These are phyloP conservation scores for Cheilosia urbana DNA, from an alignment of 2,888 invertebrate genomes.

Conservation along the genomic window DNA sequence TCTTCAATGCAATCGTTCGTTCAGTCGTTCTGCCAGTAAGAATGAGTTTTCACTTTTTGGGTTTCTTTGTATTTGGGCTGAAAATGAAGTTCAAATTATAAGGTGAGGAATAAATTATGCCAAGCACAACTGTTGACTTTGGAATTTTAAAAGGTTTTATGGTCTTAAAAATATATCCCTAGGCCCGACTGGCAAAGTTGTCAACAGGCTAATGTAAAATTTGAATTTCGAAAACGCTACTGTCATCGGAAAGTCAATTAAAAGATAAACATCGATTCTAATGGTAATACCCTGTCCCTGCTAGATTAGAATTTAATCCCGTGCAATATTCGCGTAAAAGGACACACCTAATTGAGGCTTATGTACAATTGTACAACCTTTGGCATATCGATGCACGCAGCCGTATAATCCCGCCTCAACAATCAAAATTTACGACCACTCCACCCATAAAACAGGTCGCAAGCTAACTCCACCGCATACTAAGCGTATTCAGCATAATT, in stretches of 20 bases:
- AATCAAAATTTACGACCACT: conserved; percentile 43
- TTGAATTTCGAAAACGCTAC: too few species aligned
- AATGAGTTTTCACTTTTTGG: conserved; percentile 28
- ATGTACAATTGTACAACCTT: not conserved
- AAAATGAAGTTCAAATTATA: not conserved
- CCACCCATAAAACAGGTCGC: conserved; percentile 24
- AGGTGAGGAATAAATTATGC: not conserved
- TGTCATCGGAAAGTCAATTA: too few species aligned
- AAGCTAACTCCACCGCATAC: conserved; percentile 7
- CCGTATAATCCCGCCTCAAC: conserved; percentile 31
- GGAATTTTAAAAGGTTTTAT: not conserved
- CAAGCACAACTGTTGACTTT: too few species aligned
- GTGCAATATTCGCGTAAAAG: conserved; percentile 1
- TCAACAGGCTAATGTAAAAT: too few species aligned
- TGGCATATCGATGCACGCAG: not conserved
- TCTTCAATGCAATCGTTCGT: conserved; percentile 5
- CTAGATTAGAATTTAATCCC: conserved; percentile 7
- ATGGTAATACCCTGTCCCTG: not conserved
- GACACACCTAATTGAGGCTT: conserved; percentile 37
- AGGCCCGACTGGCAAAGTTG: too few species aligned
- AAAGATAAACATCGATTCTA: too few species aligned
- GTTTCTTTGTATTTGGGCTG: not conserved
- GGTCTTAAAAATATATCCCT: not conserved
- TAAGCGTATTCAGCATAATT: conserved; percentile 41
- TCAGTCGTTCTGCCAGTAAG: not conserved